These are phyloP conservation scores for Pongo abelii DNA, from an alignment of 2,113 vertebrate species.

Conservation along the genomic window DNA sequence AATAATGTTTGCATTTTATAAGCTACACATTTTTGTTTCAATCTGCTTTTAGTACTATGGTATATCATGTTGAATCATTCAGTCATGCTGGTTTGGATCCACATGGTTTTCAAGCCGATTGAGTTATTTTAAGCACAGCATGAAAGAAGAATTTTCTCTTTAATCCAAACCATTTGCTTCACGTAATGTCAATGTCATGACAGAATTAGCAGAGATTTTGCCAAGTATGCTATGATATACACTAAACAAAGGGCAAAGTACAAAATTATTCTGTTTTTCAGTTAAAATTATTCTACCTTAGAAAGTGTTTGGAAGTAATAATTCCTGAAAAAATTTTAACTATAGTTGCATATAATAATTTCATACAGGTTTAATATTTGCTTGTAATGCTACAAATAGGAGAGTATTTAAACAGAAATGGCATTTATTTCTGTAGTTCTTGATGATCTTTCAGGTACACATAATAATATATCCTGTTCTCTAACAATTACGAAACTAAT, in stretches of 20 bases:
- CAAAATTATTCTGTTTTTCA: slow-evolving; percentile 9
- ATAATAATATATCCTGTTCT: not conserved
- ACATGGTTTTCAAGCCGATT: not conserved
- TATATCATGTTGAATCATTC: slow-evolving; percentile 1
- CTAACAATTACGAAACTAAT: not conserved
- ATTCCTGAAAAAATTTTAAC: not conserved
- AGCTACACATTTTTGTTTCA: not conserved
- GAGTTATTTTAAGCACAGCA: slow-evolving; percentile 53
- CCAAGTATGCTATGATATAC: not conserved
- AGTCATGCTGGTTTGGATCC: slow-evolving; percentile 52
- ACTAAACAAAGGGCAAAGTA: not conserved
- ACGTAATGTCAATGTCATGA: not conserved
- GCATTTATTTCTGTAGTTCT: not conserved
- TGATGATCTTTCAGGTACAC: not conserved
- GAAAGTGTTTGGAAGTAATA: not conserved
- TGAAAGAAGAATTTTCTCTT: slow-evolving; percentile 54
- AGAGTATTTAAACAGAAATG: not conserved
- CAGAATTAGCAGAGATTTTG: slow-evolving; percentile 8
- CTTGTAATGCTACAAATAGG: not conserved
- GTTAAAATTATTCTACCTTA: not conserved
- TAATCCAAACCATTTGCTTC: slow-evolving; percentile 27
- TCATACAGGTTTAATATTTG: not conserved
- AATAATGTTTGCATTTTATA: not conserved
- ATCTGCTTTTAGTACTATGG: not conserved
- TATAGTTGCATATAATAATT: not conserved